phyloP scores from a whole-genome alignment of 2,113 vertebrate genomes.

The Psammodynastes pulverulentus region DNA sequence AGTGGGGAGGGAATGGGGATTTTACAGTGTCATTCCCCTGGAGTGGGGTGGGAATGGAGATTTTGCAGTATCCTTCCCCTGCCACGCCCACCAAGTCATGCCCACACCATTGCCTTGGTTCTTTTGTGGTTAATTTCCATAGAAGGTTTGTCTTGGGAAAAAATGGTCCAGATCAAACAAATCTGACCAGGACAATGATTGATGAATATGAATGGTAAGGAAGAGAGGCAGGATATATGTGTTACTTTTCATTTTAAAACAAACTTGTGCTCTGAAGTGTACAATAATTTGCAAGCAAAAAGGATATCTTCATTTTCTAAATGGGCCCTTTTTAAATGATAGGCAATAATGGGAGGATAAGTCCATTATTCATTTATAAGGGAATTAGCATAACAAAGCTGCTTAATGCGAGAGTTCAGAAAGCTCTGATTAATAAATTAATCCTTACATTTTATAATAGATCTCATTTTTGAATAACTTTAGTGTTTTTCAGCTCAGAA shows the following conservation, averaged over 20 bases:
- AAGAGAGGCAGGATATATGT: conserved; percentile 28
- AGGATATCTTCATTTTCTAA: conserved; percentile 71
- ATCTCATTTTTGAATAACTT: conserved; percentile 58
- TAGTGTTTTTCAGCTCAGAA: conserved; percentile 35
- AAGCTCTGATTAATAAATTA: conserved; percentile 77
- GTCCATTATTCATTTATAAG: conserved; percentile 73
- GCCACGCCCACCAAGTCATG: no score
- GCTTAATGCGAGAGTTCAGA: conserved; percentile 70
- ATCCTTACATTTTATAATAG: conserved; percentile 69
- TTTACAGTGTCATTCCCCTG: no score
- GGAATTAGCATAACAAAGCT: conserved; percentile 76
- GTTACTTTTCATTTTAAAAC: conserved; percentile 54
- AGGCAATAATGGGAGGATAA: conserved; percentile 71
- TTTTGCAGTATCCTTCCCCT: no score
- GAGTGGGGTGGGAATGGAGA: no score
- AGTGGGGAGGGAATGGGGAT: no score
- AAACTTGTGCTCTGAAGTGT: conserved; percentile 47
- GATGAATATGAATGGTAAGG: conserved; percentile 21
- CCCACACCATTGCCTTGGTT: no score
- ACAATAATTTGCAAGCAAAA: conserved; percentile 63
- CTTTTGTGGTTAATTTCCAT: conserved; percentile 5
- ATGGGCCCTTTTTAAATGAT: conserved; percentile 67
- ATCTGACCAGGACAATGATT: conserved; percentile 45
- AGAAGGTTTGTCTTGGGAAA: conserved; percentile 11
- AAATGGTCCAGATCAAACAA: background rate